Evolutionary conservation across 37 sponge, comb jelly and placozoan genomes (phyloP).

Genomic region (Ianthella basta): DNA sequence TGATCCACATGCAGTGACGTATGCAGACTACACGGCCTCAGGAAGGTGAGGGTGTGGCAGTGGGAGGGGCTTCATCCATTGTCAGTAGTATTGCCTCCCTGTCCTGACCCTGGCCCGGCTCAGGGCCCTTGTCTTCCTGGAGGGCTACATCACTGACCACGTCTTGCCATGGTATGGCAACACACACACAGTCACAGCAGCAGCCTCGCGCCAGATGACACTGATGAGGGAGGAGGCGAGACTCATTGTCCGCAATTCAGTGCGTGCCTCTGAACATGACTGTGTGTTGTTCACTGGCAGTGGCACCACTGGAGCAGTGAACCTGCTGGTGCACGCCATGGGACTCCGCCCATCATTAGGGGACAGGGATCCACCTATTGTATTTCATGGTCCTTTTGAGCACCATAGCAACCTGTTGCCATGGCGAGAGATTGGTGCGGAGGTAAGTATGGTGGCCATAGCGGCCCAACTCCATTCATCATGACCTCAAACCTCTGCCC

Average conservation of each 20-base stretch:
- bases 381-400: slow-evolving; percentile 90
- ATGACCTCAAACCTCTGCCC: not conserved
- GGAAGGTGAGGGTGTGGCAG: slow-evolving; percentile 60
- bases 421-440: slow-evolving; percentile 82
- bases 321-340: slow-evolving; percentile 73
- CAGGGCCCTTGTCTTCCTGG: slow-evolving; percentile 79
- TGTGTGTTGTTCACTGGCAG: slow-evolving; percentile 88
- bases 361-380: slow-evolving; percentile 40
- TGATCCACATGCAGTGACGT: slow-evolving; percentile 61
- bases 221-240: slow-evolving; percentile 88
- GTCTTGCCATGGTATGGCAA: slow-evolving; percentile 89
- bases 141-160: slow-evolving; percentile 67
- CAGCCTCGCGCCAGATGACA: slow-evolving; percentile 80
- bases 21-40: slow-evolving; percentile 92
- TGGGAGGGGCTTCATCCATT: not conserved
- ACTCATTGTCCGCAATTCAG: slow-evolving; percentile 10
- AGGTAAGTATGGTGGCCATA: slow-evolving; percentile 42
- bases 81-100: not conserved
- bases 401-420: slow-evolving; percentile 89
- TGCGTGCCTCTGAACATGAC: slow-evolving; percentile 79
- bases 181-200: slow-evolving; percentile 85
- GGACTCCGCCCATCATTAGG: slow-evolving; percentile 1
- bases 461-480: too few species aligned
- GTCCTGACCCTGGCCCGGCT: not conserved
- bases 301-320: slow-evolving; percentile 87